A percentile compares a stretch with the other conserved stretches of the same genome.
phyloP scores from a whole-genome alignment of 2,113 vertebrate genomes.

The Recurvirostra avosetta region DNA sequence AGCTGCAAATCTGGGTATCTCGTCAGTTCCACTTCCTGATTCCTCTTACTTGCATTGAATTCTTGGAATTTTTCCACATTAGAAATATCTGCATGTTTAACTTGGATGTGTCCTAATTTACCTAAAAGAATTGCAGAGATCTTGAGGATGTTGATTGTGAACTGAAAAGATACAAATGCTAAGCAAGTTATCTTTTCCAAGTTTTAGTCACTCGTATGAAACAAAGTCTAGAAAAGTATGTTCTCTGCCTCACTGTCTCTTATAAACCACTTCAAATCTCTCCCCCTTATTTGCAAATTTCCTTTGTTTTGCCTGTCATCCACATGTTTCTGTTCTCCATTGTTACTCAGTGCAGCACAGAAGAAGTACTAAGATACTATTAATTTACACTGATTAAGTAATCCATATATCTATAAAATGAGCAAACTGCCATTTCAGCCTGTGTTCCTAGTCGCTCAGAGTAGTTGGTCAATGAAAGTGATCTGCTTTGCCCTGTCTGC shows the following conservation, averaged over 20 bases:
- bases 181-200: background rate
- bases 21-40: background rate
- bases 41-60: background rate
- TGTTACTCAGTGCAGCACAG: background rate
- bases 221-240: background rate
- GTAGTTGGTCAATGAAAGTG: background rate
- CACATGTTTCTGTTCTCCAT: background rate
- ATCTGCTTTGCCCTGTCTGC: background rate
- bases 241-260: background rate
- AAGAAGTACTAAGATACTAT: background rate
- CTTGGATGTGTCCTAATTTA: background rate
- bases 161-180: background rate
- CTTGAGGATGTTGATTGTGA: background rate
- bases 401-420: background rate
- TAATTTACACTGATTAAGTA: background rate
- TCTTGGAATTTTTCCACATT: background rate
- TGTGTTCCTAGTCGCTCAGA: background rate
- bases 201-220: background rate
- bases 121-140: background rate
- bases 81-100: background rate
- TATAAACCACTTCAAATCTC: background rate
- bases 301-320: background rate
- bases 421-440: background rate
- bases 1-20: background rate
- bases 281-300: background rate